Evolutionary conservation across 2,888 invertebrate species (phyloP), one percentile per base, ranked within the genome.

Genomic region (Myopa tessellatipennis): DNA sequence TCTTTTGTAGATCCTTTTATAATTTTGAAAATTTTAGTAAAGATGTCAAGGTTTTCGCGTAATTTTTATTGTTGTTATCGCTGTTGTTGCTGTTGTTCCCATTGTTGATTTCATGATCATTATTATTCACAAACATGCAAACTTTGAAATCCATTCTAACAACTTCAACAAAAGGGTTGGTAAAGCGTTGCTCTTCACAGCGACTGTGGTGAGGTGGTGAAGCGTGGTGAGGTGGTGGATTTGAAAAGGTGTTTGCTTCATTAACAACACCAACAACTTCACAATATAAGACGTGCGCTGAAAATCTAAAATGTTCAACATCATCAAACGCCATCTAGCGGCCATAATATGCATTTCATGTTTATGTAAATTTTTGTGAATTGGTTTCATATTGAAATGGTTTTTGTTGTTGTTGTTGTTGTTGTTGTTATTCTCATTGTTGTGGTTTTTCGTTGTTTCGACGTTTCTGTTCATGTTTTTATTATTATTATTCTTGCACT

Each of bases 251-350:
- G 55, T 55, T 45, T 45, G 45, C 45, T 45, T 45, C 55, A 55
- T 55, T 16, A 55, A 55, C 55, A 55, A 26, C 26, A 26, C 1
- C 26, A 26, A 26, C 55, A 8, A 6, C 55, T 14, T 14, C 55
- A 6, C 3, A 55, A n/a, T 55, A 55, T 4, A n/a, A 55, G 14
- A n/a, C 55, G 14, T n/a, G 14, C 16, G 5, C 16, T 16, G 55
- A 55, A 55, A n/a, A 1, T 55, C 55, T 63, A 60, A 18, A 60
- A 60, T 60, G 63, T 63, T 6, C 63, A n/a, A 10, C 55, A 55
- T 55, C 55, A n/a, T n/a, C 45, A 45, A 55, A 55, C 55, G 55
- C 55, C 55, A 55, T 55, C 55, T 55, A 10, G 55, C 55, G 55
- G n/a, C 10, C 10, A 5, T 34, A 65, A 36, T 36, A 14, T 38